A percentile compares a stretch with the other conserved stretches of the same genome.
Conservation (phyloP, 2,113 vertebrate genomes). For the Prionailurus viverrinus region DNA sequence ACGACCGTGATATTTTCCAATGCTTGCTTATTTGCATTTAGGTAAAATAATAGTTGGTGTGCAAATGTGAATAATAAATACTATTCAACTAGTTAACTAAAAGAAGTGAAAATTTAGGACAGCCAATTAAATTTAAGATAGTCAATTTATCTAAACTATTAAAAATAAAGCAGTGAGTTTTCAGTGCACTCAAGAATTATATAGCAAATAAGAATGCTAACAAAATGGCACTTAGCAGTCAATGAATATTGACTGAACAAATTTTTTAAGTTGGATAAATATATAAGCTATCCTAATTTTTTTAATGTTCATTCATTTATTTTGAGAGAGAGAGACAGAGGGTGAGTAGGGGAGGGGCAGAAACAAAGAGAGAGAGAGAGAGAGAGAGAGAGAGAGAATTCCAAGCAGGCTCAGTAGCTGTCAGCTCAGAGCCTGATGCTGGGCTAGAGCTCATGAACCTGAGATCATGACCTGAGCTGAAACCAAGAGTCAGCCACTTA, state of each 20-base stretch:
- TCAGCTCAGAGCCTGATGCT: too few species aligned
- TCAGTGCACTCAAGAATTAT: constrained; percentile 35
- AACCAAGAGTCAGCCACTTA: too few species aligned
- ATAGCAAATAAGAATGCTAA: constrained; percentile 38
- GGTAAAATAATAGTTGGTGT: constrained; percentile 44
- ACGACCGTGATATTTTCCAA: constrained; percentile 28
- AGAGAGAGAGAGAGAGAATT: too few species aligned
- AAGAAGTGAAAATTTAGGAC: constrained; percentile 61
- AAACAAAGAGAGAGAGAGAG: too few species aligned
- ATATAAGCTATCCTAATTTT: background rate
- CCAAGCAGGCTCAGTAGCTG: too few species aligned
- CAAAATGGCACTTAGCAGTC: background rate
- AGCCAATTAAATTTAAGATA: constrained; percentile 31
- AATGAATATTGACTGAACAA: constrained; percentile 22
- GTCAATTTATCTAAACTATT: constrained; percentile 3
- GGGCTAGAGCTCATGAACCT: too few species aligned
- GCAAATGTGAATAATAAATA: constrained; percentile 54
- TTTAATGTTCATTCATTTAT: too few species aligned
- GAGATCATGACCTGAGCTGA: too few species aligned
- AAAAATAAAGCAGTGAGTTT: constrained; percentile 21
- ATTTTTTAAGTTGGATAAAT: background rate
- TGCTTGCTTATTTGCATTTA: background rate
- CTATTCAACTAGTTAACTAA: constrained; percentile 10
- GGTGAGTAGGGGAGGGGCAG: too few species aligned
- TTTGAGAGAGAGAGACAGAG: too few species aligned